Evolutionary conservation across 1,140 invertebrate genomes (phyloP).

Genomic region (Drosophila lini): DNA sequence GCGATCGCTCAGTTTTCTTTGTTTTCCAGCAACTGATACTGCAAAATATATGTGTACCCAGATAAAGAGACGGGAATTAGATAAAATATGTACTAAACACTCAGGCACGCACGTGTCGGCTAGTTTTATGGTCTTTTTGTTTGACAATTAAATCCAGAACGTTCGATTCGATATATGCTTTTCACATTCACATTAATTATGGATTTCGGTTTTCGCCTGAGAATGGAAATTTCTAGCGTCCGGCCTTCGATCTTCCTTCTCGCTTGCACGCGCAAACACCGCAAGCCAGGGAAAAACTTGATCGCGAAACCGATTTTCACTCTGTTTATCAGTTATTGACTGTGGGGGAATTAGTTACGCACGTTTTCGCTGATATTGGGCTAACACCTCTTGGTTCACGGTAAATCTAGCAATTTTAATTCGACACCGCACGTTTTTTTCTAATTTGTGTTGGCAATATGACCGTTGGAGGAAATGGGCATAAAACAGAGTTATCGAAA

Average conservation of each 20-base stretch:
- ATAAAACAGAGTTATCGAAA: neutral
- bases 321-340: neutral
- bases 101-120: conserved; percentile 25
- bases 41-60: conserved; percentile 44
- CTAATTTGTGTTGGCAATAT: conserved; percentile 17
- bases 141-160: conserved; percentile 51
- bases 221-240: conserved; percentile 52
- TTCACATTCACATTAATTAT: conserved; percentile 62
- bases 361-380: conserved; percentile 35
- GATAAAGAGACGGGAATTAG: conserved; percentile 27
- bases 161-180: conserved; percentile 30
- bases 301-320: neutral
- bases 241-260: conserved; percentile 38
- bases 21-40: conserved; percentile 47
- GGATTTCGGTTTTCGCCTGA: conserved; percentile 41
- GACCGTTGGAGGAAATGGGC: neutral
- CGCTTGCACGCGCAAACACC: conserved; percentile 6
- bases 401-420: conserved; percentile 27
- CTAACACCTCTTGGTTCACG: conserved; percentile 21
- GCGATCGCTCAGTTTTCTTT: conserved; percentile 40
- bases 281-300: neutral
- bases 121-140: conserved; percentile 24
- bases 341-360: conserved; percentile 4
- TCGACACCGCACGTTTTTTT: conserved; percentile 38
- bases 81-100: conserved; percentile 36